These are phyloP conservation scores for Ischnura elegans DNA, from an alignment of 2,888 invertebrate species.

Conservation along the genomic window DNA sequence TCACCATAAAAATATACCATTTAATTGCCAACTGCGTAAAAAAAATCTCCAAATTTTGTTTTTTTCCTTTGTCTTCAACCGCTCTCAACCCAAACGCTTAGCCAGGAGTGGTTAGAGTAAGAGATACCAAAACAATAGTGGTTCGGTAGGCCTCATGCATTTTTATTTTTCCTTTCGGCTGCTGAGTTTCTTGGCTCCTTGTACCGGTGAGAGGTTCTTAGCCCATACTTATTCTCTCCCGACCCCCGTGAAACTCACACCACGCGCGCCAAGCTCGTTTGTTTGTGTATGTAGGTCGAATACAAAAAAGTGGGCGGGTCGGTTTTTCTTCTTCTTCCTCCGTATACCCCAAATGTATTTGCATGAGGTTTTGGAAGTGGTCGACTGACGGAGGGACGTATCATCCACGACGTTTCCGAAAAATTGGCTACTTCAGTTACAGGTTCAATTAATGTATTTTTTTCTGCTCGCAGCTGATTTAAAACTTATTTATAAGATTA, in stretches of 20 bases:
- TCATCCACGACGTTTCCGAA: background rate
- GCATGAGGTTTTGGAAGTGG: conserved; percentile 34
- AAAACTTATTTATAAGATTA: no score
- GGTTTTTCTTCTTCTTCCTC: conserved; percentile 12
- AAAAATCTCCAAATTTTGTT: no score
- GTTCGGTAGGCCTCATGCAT: conserved; percentile 20
- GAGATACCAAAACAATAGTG: conserved; percentile 58
- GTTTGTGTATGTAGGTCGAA: conserved; percentile 62
- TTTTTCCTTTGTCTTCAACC: no score
- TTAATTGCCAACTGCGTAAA: no score
- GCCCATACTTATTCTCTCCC: background rate
- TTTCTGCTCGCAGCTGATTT: no score
- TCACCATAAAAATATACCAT: no score
- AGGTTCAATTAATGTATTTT: no score
- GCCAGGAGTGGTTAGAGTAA: conserved; percentile 15
- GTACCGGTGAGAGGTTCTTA: background rate
- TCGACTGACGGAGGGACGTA: background rate
- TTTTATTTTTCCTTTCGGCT: background rate
- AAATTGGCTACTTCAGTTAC: no score
- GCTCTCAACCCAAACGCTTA: no score
- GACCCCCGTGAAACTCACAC: background rate
- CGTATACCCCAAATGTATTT: background rate
- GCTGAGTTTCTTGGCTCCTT: conserved; percentile 32
- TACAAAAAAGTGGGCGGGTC: background rate
- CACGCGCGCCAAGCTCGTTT: background rate